Percentiles rank a stretch among this genome's conserved stretches.
These are phyloP conservation scores for Xerus rutilus DNA, from an alignment of 2,797 vertebrate species.

Conservation along the genomic window DNA sequence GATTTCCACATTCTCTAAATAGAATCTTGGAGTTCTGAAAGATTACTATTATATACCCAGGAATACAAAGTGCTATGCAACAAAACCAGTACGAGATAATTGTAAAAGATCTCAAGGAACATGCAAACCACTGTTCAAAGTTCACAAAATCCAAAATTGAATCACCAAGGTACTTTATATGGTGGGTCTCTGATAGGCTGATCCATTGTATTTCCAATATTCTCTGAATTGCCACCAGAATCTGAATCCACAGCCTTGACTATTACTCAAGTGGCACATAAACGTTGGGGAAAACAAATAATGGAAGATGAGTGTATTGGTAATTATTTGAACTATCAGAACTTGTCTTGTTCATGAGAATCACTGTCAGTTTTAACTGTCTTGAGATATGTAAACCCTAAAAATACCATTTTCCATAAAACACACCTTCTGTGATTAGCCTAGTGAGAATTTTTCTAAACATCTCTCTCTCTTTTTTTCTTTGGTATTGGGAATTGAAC, in stretches of 20 bases:
- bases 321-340: not conserved
- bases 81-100: not conserved
- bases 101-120: slow-evolving; percentile 4
- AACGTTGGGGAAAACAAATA: not conserved
- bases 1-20: slow-evolving; percentile 16
- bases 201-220: not conserved
- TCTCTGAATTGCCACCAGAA: not conserved
- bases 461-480: not conserved
- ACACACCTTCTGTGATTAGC: not conserved
- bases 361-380: not conserved
- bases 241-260: not conserved
- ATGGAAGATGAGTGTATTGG: not conserved
- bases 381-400: not conserved
- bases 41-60: not conserved
- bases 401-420: slow-evolving; percentile 4
- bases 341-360: slow-evolving; percentile 2
- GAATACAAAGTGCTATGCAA: not conserved
- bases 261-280: not conserved
- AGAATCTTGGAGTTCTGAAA: slow-evolving; percentile 18
- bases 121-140: not conserved
- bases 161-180: slow-evolving; percentile 18
- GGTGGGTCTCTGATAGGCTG: not conserved
- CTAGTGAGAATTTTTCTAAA: not conserved
- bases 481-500: no score
- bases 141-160: slow-evolving; percentile 18